Base-by-base conservation (phyloP, 2,888 invertebrate species). In the Diachrysia chrysitis region DNA sequence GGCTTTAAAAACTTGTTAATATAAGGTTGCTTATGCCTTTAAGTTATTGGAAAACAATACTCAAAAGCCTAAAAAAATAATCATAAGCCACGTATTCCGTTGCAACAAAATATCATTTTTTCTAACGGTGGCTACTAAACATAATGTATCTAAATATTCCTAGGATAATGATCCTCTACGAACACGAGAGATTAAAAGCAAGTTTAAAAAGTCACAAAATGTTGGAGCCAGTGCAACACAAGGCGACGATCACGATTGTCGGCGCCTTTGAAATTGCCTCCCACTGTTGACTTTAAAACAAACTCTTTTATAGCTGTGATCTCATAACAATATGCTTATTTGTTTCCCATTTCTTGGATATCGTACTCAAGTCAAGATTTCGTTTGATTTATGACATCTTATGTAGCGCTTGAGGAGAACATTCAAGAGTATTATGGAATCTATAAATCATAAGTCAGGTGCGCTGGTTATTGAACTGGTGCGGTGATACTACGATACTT, bases 221-320 rank as follows among this genome's bases (percentile, higher is more conserved):
- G 72, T 77, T 69, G 70, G 63, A 69, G 65, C 61, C 58, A 59
- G 37, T 79, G 79, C 73, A 74, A 66, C 68, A 73, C 69, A 73
- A 72, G 63, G 66, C 67, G 63, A 65, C 64, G 69, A 66, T 71
- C 64, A 63, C 66, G 70, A 76, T 78, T 64, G 69, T 71, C 67
- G 71, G 76, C 76, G 71, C 72, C 76, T 71, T 65, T 66, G 58
- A 66, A 74, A 83, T 81, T 77, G 72, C 73, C 81, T 69, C 68
- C 78, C 48, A 7, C 67, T 63, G 48, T 58, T 63, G 55, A 29
- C 56, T 59, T 73, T 56, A 71, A 54, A 63, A 54, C 54, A 61
- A 58, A 66, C 35, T 60, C 58, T 61, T 77, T 63, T 67, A 66
- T 55, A 1, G 42, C 65, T 62, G 23, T 35, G 35, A 67, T 35